A percentile compares a stretch with the other conserved stretches of the same genome.
These are phyloP conservation scores for Lithophane leautieri DNA, from an alignment of 2,888 invertebrate genomes.

Conservation along the genomic window DNA sequence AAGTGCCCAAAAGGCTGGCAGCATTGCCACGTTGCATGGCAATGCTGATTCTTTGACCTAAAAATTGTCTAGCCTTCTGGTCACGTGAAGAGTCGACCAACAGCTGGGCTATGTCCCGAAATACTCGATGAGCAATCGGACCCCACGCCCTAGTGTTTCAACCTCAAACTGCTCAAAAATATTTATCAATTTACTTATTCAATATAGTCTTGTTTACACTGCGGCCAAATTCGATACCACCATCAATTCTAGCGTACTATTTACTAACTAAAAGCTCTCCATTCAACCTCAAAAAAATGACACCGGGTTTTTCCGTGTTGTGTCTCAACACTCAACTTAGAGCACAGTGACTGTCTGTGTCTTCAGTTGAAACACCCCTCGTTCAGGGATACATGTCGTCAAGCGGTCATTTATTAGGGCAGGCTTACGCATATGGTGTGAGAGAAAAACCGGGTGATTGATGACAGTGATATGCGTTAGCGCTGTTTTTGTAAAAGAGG, in stretches of 20 bases:
- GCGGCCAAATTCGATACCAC: background rate
- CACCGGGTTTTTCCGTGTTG: background rate
- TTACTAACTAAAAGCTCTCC: background rate
- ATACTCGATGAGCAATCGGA: too few species aligned
- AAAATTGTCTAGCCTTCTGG: too few species aligned
- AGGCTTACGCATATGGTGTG: slow-evolving; percentile 37
- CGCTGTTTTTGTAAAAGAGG: slow-evolving; percentile 39
- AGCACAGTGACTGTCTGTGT: slow-evolving; percentile 32
- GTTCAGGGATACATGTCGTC: slow-evolving; percentile 18
- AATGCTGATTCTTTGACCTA: too few species aligned
- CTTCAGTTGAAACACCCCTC: slow-evolving; percentile 27
- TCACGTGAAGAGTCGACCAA: too few species aligned
- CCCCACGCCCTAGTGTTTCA: too few species aligned
- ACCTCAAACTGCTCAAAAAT: too few species aligned
- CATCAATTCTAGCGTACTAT: background rate
- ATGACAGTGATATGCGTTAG: slow-evolving; percentile 29
- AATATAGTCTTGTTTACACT: background rate
- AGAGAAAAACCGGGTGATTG: slow-evolving; percentile 50
- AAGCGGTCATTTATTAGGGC: slow-evolving; percentile 37
- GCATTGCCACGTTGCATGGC: too few species aligned
- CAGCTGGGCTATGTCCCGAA: too few species aligned
- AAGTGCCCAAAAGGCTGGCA: too few species aligned
- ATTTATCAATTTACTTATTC: background rate
- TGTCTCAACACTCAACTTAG: background rate
- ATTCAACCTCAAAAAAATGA: background rate